These are phyloP conservation scores for Fopius arisanus DNA, from an alignment of 1,140 invertebrate genomes.

Conservation along the genomic window DNA sequence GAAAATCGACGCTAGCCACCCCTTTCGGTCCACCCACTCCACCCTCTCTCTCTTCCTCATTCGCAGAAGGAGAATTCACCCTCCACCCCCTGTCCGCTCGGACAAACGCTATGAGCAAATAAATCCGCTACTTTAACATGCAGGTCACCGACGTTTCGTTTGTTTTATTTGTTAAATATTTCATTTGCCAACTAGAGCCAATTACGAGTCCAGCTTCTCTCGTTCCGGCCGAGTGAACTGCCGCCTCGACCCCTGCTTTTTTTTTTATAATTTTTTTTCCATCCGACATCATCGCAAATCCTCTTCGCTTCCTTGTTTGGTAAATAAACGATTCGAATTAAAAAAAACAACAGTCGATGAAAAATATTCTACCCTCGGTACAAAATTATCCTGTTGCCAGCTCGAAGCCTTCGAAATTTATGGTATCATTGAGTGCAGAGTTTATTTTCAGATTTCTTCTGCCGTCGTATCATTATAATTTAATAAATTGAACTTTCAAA, in stretches of 20 bases:
- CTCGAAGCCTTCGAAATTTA: not conserved
- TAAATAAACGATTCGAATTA: conserved; percentile 6
- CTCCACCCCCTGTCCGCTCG: conserved; percentile 34
- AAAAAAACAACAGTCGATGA: not conserved
- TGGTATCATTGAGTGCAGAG: too few species aligned
- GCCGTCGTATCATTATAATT: too few species aligned
- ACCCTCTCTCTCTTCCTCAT: not conserved
- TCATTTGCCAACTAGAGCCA: conserved; percentile 59
- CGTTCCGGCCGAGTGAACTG: conserved; percentile 27
- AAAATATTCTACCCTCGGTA: not conserved
- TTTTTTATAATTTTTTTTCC: not conserved
- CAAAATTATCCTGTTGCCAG: not conserved
- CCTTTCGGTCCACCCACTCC: conserved; percentile 28
- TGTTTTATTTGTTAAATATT: conserved; percentile 65
- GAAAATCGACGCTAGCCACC: conserved; percentile 27
- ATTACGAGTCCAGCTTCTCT: conserved; percentile 49
- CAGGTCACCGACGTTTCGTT: conserved; percentile 61
- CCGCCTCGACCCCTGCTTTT: not conserved
- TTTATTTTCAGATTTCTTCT: too few species aligned
- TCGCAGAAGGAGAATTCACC: not conserved
- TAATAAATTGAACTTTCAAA: too few species aligned
- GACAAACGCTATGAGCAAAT: conserved; percentile 59
- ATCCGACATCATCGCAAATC: conserved; percentile 7
- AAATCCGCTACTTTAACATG: conserved; percentile 64
- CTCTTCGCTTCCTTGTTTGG: conserved; percentile 15